Base-by-base conservation (phyloP, 2,888 invertebrate genomes). In the Blomia tropicalis region DNA sequence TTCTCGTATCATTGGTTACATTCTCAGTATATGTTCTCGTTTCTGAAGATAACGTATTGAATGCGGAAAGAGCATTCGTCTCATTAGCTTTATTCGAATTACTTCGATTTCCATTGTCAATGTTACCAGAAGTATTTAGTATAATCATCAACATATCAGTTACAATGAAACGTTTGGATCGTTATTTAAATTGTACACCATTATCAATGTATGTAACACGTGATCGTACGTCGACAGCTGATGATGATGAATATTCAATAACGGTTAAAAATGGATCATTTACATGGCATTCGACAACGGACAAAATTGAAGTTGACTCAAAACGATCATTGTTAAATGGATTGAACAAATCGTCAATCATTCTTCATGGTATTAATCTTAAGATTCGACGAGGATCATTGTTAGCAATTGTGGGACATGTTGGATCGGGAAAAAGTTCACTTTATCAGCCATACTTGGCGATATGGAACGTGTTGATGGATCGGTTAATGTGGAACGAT, bases 51-150 rank as follows among this genome's bases (percentile, higher is more conserved):
- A 83, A 91, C 41, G 1, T 47, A 32, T 27, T 59, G 30, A 43
- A 59, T 29, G 14, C 59, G 47, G 79, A 83, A 73, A 84, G 81
- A 73, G 85, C 85, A 65, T 90, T 92, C 77, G 90, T 91, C 62
- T 83, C 88, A 68, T 78, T 92, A 71, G 80, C 88, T 43, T 78
- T 92, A 70, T 91, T 92, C 78, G 85, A 84, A 76, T 82, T 86
- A 69, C 82, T 92, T 74, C 81, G 87, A 72, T 80, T 90, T 76
- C 90, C n/a, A n/a, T n/a, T n/a, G n/a, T n/a, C n/a, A n/a, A 86
- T 93, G 85, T 82, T 92, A 77, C 92, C 93, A 73, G 90, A 90
- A 84, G 84, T 92, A 81, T 86, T 93, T 74, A 83, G 85, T 69
- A 82, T 80, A 71, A 77, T 78, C 68, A 79, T 85, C 67, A 84